phyloP scores from a whole-genome alignment of 2,113 vertebrate species.

The Halichoeres trimaculatus region DNA sequence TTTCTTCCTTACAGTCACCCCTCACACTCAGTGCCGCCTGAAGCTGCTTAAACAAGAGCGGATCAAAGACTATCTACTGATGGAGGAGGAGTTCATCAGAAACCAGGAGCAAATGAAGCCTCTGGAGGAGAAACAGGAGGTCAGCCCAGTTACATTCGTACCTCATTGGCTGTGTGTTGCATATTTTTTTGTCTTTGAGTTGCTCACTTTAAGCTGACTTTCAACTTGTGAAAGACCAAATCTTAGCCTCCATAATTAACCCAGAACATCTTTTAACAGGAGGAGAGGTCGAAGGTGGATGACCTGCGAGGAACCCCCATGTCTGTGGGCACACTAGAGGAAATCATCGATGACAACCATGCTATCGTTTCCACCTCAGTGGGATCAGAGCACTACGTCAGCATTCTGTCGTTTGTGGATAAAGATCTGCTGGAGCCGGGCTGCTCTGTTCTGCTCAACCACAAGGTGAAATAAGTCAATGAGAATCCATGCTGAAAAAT shows the following conservation, averaged over 20 bases:
- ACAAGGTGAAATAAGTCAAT: constrained; percentile 96
- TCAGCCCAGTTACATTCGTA: too few relatives aligned
- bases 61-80: constrained; percentile 97
- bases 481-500: too few relatives aligned
- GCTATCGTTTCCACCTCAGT: constrained; percentile 98
- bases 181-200: too few relatives aligned
- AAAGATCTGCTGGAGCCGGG: constrained; percentile 97
- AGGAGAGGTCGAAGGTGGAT: constrained; percentile 98
- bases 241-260: background rate
- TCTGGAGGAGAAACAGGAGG: constrained; percentile 98
- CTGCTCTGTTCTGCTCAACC: constrained; percentile 97
- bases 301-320: constrained; percentile 96
- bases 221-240: background rate
- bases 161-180: too few relatives aligned
- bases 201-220: background rate
- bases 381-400: constrained; percentile 98
- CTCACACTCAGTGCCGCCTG: constrained; percentile 96
- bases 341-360: constrained; percentile 99
- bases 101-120: constrained; percentile 99
- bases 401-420: constrained; percentile 98
- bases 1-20: constrained; percentile 86
- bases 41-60: constrained; percentile 95
- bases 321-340: constrained; percentile 97
- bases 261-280: constrained; percentile 75
- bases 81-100: constrained; percentile 99